A percentile compares a stretch with the other conserved stretches of the same genome.
These are phyloP conservation scores for Oscheius myriophilus DNA, from an alignment of 2,888 invertebrate species.

Conservation along the genomic window DNA sequence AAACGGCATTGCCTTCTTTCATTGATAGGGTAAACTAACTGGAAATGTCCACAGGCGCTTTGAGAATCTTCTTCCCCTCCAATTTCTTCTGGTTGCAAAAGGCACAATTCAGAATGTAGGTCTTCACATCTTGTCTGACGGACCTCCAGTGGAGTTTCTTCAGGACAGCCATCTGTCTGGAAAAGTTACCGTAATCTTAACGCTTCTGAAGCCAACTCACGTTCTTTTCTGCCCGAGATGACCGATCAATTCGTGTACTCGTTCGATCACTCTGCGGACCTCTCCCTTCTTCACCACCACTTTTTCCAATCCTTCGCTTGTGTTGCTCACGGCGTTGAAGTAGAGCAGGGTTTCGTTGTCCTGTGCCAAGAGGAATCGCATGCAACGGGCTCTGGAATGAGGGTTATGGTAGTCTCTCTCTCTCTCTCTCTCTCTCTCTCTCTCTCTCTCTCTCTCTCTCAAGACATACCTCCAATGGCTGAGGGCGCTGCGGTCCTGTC, in stretches of 20 bases:
- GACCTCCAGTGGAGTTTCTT: constrained; percentile 57
- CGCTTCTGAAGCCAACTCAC: constrained; percentile 30
- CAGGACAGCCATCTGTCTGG: constrained; percentile 53
- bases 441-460: background rate
- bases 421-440: background rate
- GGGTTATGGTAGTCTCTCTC: background rate
- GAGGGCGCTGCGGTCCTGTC: constrained; percentile 48
- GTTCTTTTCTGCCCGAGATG: constrained; percentile 60
- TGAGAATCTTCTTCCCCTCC: constrained; percentile 54
- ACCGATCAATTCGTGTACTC: constrained; percentile 55
- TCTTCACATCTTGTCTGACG: constrained; percentile 53
- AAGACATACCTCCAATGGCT: constrained; percentile 54
- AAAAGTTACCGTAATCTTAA: constrained; percentile 14
- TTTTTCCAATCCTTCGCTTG: constrained; percentile 38
- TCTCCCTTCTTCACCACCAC: constrained; percentile 58
- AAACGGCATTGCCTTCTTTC: too few relatives aligned
- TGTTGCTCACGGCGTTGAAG: constrained; percentile 34
- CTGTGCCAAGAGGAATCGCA: constrained; percentile 47
- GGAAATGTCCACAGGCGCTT: constrained; percentile 57
- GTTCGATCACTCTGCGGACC: constrained; percentile 49
- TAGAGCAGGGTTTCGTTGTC: constrained; percentile 53
- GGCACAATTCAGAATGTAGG: constrained; percentile 46
- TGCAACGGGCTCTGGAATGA: constrained; percentile 39
- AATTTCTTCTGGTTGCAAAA: constrained; percentile 54
- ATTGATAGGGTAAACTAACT: constrained; percentile 27